These are phyloP conservation scores for Agonopterix subpropinquella DNA, from an alignment of 2,888 invertebrate genomes.

Conservation along the genomic window DNA sequence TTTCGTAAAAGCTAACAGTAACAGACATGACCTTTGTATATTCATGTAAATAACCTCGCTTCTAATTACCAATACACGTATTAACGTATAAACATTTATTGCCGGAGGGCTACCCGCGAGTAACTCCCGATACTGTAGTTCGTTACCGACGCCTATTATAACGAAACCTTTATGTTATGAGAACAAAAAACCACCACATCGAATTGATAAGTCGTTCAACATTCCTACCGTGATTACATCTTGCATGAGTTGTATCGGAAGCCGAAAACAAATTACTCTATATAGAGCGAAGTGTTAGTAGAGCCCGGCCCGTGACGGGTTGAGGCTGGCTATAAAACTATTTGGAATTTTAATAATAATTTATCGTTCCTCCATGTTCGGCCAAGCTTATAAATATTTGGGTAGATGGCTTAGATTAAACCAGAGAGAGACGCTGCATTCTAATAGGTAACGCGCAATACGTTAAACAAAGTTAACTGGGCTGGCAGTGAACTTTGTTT, in stretches of 20 bases:
- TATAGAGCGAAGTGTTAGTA: conserved; percentile 24
- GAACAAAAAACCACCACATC: conserved; percentile 36
- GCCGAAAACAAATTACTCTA: conserved; percentile 54
- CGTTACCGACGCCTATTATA: conserved; percentile 22
- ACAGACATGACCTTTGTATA: too few relatives aligned
- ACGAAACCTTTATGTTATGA: conserved; percentile 18
- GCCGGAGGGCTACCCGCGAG: conserved; percentile 15
- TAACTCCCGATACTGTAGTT: conserved; percentile 13
- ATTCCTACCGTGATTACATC: conserved; percentile 51
- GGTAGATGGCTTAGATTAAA: background rate
- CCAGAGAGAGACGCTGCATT: too few relatives aligned
- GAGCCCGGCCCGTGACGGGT: conserved; percentile 22
- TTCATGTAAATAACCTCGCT: too few relatives aligned
- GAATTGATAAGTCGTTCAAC: conserved; percentile 52
- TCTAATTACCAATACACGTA: too few relatives aligned
- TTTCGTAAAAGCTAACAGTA: too few relatives aligned
- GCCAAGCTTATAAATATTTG: background rate
- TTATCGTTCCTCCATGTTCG: conserved; percentile 15
- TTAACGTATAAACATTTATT: too few relatives aligned
- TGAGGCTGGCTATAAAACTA: conserved; percentile 24
- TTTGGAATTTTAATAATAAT: conserved; percentile 27
- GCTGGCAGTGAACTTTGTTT: too few relatives aligned
- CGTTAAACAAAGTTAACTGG: too few relatives aligned
- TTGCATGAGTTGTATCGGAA: conserved; percentile 37
- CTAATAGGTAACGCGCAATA: too few relatives aligned